phyloP scores from a whole-genome alignment of 2,113 vertebrate species.

The Boleophthalmus pectinirostris region DNA sequence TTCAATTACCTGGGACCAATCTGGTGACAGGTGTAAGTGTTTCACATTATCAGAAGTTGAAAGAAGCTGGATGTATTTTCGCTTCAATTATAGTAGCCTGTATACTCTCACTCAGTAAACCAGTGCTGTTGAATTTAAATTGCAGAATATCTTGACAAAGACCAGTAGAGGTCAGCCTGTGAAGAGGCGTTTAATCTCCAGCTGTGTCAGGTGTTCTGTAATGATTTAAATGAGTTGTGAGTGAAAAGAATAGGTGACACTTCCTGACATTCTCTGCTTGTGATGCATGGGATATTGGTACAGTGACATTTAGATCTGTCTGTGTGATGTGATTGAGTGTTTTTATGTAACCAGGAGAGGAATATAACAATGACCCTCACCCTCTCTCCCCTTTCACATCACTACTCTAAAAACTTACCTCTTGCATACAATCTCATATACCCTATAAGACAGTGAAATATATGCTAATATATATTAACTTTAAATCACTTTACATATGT shows the following conservation, averaged over 20 bases:
- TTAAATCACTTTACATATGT: neutral
- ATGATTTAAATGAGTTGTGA: slow-evolving; percentile 20
- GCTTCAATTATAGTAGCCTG: slow-evolving; percentile 53
- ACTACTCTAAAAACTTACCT: no score
- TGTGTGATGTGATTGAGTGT: neutral
- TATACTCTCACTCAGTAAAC: slow-evolving; percentile 50
- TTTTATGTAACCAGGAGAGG: neutral
- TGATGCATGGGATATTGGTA: slow-evolving; percentile 4
- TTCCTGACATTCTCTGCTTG: slow-evolving; percentile 27
- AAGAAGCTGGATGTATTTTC: slow-evolving; percentile 55
- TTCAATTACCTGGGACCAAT: slow-evolving; percentile 62
- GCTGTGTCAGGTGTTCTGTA: slow-evolving; percentile 7
- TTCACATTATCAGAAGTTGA: slow-evolving; percentile 56
- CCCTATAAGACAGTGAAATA: no score
- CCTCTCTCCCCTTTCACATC: no score
- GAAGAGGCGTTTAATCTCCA: slow-evolving; percentile 30
- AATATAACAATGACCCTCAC: neutral
- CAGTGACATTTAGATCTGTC: slow-evolving; percentile 36
- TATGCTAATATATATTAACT: no score
- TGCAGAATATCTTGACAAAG: slow-evolving; percentile 35
- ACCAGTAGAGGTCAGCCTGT: slow-evolving; percentile 35
- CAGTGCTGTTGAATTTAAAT: slow-evolving; percentile 59
- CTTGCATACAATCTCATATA: no score
- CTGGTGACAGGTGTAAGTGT: slow-evolving; percentile 56
- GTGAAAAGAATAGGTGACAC: slow-evolving; percentile 7